These are phyloP conservation scores for Arremon aurantiirostris DNA, from an alignment of 2,797 vertebrate species.

Conservation along the genomic window DNA sequence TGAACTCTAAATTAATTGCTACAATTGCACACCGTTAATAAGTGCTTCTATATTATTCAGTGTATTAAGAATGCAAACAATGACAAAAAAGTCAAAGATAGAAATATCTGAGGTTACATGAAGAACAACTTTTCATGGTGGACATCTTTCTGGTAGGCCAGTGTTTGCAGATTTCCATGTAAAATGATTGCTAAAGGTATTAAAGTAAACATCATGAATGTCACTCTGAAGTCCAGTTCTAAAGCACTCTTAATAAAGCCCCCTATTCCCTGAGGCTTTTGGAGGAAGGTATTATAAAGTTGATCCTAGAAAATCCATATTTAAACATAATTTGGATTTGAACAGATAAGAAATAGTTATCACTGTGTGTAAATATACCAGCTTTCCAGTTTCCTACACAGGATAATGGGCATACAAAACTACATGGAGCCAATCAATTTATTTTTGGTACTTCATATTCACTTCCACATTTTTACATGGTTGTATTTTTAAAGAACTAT, in stretches of 20 bases:
- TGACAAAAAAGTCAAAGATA: background rate
- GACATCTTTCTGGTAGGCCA: background rate
- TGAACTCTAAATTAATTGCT: background rate
- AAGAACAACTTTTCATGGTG: background rate
- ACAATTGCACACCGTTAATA: background rate
- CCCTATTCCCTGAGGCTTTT: background rate
- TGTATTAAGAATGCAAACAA: background rate
- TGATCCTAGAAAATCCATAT: background rate
- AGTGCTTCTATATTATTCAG: background rate
- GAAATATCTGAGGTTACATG: background rate
- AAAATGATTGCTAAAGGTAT: background rate
- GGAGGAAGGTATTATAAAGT: background rate
- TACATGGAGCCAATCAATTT: background rate
- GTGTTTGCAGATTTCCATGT: background rate
- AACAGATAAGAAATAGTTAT: background rate
- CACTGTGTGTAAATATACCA: background rate
- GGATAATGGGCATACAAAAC: background rate
- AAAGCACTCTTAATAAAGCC: background rate
- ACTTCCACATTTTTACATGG: background rate
- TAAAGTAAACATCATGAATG: background rate
- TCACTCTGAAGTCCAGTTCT: background rate
- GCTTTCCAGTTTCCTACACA: background rate
- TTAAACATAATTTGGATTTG: background rate
- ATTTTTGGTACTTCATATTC: background rate
- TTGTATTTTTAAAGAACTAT: background rate